Conservation (phyloP, 2,888 invertebrate species). For the Calliphora vomitoria region DNA sequence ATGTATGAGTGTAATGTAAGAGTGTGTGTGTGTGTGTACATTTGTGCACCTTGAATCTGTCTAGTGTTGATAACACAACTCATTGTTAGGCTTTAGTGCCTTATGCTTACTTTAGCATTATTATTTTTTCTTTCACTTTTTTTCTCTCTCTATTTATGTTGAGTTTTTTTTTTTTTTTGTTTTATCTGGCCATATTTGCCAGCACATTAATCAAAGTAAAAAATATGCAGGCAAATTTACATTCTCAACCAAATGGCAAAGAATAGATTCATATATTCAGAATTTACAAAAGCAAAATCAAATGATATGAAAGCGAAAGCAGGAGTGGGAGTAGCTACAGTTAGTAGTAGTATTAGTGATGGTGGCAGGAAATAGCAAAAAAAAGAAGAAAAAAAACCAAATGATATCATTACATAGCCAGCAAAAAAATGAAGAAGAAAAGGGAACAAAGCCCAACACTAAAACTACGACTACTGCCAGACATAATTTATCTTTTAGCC, state of each 20-base stretch:
- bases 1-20: neutral
- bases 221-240: slow-evolving; percentile 76
- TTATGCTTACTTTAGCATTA: slow-evolving; percentile 72
- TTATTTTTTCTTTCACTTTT: slow-evolving; percentile 21
- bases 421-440: slow-evolving; percentile 21
- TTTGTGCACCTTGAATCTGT: slow-evolving; percentile 71
- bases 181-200: slow-evolving; percentile 76
- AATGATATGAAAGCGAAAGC: slow-evolving; percentile 69
- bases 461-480: slow-evolving; percentile 70
- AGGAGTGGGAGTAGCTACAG: neutral
- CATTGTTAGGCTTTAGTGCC: slow-evolving; percentile 69
- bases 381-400: slow-evolving; percentile 22
- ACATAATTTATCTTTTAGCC: slow-evolving; percentile 71
- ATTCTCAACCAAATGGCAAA: slow-evolving; percentile 68
- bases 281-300: slow-evolving; percentile 50
- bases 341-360: neutral
- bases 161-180: slow-evolving; percentile 45
- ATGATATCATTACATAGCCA: slow-evolving; percentile 66
- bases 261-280: slow-evolving; percentile 45
- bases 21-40: neutral
- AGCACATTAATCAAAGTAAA: slow-evolving; percentile 77
- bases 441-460: slow-evolving; percentile 50
- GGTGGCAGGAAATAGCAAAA: slow-evolving; percentile 26
- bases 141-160: slow-evolving; percentile 32
- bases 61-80: slow-evolving; percentile 68